These are phyloP conservation scores for Piliocolobus tephrosceles DNA, from an alignment of 2,113 vertebrate genomes.

Conservation along the genomic window DNA sequence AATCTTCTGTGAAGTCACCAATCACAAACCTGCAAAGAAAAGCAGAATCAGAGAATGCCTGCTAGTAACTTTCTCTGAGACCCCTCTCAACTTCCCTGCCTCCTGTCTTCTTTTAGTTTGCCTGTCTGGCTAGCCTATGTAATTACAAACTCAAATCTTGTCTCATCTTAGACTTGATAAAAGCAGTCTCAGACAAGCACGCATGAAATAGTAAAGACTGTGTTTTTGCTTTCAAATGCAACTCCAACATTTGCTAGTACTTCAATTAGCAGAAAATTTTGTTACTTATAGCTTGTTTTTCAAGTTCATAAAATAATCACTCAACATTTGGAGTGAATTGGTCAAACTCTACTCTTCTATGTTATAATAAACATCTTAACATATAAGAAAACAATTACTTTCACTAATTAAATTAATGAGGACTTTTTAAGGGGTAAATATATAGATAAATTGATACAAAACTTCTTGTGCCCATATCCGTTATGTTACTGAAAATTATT, in stretches of 20 bases:
- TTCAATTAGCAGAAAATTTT: neutral
- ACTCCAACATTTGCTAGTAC: neutral
- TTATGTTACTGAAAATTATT: neutral
- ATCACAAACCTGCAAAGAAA: slow-evolving; percentile 36
- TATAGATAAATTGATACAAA: neutral
- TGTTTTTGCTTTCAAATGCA: neutral
- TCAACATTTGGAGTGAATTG: neutral
- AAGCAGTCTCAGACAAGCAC: neutral
- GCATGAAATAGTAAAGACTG: neutral
- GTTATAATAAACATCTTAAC: neutral
- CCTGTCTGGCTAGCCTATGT: neutral
- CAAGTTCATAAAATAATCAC: neutral
- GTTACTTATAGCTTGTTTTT: neutral
- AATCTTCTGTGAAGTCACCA: slow-evolving; percentile 48
- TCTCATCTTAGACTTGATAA: neutral
- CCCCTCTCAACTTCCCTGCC: no score
- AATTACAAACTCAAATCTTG: neutral
- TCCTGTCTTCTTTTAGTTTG: neutral
- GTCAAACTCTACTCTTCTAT: neutral
- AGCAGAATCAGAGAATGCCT: neutral
- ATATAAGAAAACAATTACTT: neutral
- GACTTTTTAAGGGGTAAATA: neutral
- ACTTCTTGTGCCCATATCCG: neutral
- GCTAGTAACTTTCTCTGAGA: neutral
- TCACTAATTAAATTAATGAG: neutral